Evolutionary conservation across 2,113 vertebrate genomes (phyloP), one percentile per base, ranked within the genome.

Genomic region (Lepus timidus): DNA sequence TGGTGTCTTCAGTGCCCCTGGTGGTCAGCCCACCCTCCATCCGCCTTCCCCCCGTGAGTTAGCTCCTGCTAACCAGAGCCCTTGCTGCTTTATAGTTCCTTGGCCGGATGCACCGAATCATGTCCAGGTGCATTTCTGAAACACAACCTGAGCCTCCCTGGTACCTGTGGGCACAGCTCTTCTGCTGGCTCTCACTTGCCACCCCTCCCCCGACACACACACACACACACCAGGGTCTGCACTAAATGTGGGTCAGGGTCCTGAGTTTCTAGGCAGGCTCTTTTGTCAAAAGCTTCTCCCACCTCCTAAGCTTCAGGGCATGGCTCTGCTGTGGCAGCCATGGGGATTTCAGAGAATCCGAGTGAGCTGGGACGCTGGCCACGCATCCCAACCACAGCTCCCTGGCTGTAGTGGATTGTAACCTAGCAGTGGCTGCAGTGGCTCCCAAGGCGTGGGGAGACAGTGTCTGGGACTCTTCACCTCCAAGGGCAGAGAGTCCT

Each of bases 111-210:
- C 31, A 64, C 39, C 14, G 84, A 74, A 83, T 91, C 23, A 16
- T 55, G 87, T 85, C 93, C 96, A 97, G 95, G 74, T 93, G 68
- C 51, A 8, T 79, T 78, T 95, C 70, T 55, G 70, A 85, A 76
- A 31, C 19, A 33, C 83, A 89, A 1, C 84, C 25, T 31, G 83
- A 61, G 49, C 36, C 44, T 68, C 58, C 67, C 55, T 17, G 1
- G 31, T 58, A 52, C 91, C 87, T 79, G 61, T 16, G 6, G 52
- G 8, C 79, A 58, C 61, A 33, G 68, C 70, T 95, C 73, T 16
- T 95, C 73, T 16, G 44, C 23, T 58, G 16, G 4, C n/a, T 86
- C 36, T 74, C 22, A 16, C n/a, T 55, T 29, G 3, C 87, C 17
- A 23, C 36, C 29, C 51, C 7, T 3, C 31, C 86, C 20, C 17